A percentile compares a stretch with the other conserved stretches of the same genome.
Conservation (phyloP, 2,113 vertebrate species). For the Campylorhamphus procurvoides region DNA sequence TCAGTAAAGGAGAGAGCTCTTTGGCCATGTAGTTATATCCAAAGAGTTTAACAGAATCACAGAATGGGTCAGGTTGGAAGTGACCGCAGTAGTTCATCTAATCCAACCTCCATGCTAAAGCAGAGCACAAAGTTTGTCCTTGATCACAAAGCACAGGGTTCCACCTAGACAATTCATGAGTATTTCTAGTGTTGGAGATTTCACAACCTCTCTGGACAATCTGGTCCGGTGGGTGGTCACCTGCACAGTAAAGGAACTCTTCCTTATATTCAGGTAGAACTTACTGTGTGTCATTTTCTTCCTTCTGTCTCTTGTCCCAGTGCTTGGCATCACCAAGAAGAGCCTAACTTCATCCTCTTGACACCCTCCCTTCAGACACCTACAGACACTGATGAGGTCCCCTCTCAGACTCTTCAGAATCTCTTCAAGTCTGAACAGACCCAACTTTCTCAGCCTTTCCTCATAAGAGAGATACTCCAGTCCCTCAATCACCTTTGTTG, state of each 20-base stretch:
- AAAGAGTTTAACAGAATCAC: background rate
- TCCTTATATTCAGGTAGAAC: too few relatives aligned
- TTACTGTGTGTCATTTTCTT: background rate
- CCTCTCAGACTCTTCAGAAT: background rate
- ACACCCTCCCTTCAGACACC: background rate
- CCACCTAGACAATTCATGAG: accelerated
- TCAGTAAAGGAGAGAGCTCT: background rate
- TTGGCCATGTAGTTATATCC: accelerated
- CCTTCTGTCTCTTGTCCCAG: too few relatives aligned
- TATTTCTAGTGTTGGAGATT: background rate
- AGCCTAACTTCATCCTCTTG: background rate
- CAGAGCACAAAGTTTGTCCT: background rate
- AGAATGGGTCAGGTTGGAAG: background rate
- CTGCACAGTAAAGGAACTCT: background rate
- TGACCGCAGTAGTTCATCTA: background rate
- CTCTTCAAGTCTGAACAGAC: background rate
- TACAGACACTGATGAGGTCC: background rate
- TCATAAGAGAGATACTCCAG: background rate
- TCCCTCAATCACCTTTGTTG: accelerated
- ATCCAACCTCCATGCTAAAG: background rate
- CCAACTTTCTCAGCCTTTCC: background rate
- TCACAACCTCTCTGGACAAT: too few relatives aligned
- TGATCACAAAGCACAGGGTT: background rate
- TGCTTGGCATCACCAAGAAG: background rate
- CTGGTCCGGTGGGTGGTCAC: background rate